Evolutionary conservation across 2,888 invertebrate species (phyloP), one percentile per base, ranked within the genome.

Genomic region (Podotricha telesiphe): DNA sequence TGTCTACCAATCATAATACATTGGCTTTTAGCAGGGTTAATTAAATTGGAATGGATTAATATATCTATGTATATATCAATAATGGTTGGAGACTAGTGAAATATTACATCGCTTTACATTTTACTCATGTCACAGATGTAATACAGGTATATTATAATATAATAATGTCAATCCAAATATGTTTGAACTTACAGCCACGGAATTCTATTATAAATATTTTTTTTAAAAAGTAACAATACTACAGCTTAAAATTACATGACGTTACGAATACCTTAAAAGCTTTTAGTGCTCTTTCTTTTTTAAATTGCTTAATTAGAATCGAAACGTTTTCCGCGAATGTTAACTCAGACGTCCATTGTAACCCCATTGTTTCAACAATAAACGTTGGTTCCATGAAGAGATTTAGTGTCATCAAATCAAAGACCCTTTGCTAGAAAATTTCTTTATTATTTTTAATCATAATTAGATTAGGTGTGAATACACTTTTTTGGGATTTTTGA

Each of bases 341-440:
- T 67, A 86, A 74, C 66, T 94, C 94, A 1, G 92, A 91, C 53
- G 89, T 85, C 94, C 94, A 95, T 65, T 92, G 86, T 58, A 94
- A 78, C 47, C 75, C 83, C 91, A 93, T 89, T 40, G 86, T 87
- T 77, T 94, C 93, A 19, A 92, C 85, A 19, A 95, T 92, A 76
- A 93, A 94, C 3, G 88, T 93, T 0, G 95, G 94, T 73, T 94
- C 94, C 92, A 95, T 93, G 73, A 86, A 93, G 51, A 95, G 79
- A 82, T 95, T 93, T 11, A 95, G 74, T 1, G 93, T 94, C 80
- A 94, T 88, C 68, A 90, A 82, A 74, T 95, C 95, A 74, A 87
- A 94, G 67, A 89, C 85, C 75, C 86, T 84, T 93, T 95, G 95
- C 95, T 95, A 77, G 11, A 59, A 42, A 53, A 34, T 8, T n/a